A percentile compares a stretch with the other conserved stretches of the same genome.
Evolutionary conservation across 2,113 vertebrate genomes (phyloP).

Genomic region (Platysteira castanea): DNA sequence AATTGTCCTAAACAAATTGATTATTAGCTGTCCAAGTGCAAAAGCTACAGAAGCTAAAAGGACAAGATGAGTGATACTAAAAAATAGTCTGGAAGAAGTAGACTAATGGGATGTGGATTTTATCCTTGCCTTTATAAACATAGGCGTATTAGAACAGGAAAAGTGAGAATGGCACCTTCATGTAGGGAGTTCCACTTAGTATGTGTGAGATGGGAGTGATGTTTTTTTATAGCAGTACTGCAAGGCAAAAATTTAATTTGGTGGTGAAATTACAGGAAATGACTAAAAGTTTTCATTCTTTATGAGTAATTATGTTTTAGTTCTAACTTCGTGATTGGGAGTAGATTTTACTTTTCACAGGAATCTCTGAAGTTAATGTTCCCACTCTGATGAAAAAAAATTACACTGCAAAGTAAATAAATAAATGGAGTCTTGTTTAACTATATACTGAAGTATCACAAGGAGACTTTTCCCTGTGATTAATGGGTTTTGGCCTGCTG

Average conservation of each 20-base stretch:
- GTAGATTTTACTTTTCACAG: background rate
- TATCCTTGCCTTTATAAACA: background rate
- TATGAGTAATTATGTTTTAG: background rate
- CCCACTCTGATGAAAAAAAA: background rate
- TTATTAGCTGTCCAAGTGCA: background rate
- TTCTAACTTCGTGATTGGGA: slow-evolving; percentile 19
- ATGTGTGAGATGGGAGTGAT: background rate
- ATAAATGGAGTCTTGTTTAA: background rate
- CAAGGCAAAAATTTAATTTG: background rate
- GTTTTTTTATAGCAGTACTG: background rate
- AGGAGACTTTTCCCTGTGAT: slow-evolving; percentile 14
- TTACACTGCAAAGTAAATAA: slow-evolving; percentile 3
- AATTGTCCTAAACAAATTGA: background rate
- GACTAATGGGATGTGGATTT: background rate
- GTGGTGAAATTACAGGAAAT: slow-evolving; percentile 7
- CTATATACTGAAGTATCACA: background rate
- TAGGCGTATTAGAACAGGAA: background rate
- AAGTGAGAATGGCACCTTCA: background rate
- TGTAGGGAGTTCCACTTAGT: background rate
- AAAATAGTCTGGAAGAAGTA: background rate
- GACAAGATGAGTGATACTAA: background rate
- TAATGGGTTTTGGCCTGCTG: slow-evolving; percentile 17
- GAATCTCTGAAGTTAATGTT: background rate
- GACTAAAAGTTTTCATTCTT: background rate
- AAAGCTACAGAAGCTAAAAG: background rate